Conservation (phyloP, 2,888 invertebrate genomes). For the Axea sp. region DNA sequence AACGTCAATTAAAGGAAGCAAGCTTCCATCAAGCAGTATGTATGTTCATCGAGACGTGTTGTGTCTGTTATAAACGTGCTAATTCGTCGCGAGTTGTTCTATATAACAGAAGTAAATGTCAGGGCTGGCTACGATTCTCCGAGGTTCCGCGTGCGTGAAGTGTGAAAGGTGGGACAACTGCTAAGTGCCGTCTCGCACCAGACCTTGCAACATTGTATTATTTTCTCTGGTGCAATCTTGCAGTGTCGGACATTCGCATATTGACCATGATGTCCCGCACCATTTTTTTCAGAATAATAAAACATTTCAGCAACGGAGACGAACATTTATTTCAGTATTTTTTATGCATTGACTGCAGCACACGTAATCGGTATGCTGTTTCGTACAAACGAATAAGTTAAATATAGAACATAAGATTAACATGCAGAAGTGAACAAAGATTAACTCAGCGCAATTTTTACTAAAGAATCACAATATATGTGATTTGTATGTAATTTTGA, state of each 20-base stretch:
- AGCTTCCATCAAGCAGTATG: conserved; percentile 45
- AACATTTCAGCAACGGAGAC: background rate
- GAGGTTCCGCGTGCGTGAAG: conserved; percentile 62
- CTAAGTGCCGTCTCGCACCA: conserved; percentile 31
- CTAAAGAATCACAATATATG: too few species aligned
- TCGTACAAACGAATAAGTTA: background rate
- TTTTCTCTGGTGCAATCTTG: conserved; percentile 28
- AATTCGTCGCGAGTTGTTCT: conserved; percentile 51
- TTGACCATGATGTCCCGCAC: conserved; percentile 15
- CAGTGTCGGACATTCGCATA: conserved; percentile 10
- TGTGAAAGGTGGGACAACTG: conserved; percentile 66
- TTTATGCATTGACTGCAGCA: background rate
- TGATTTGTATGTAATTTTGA: too few species aligned
- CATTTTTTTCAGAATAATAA: conserved; percentile 1
- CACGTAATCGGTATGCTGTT: conserved; percentile 2
- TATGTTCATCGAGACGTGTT: conserved; percentile 28
- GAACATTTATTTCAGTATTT: background rate
- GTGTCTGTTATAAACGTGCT: conserved; percentile 20
- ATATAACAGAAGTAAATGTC: conserved; percentile 65
- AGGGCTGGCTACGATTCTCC: conserved; percentile 57
- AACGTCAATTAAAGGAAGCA: conserved; percentile 63
- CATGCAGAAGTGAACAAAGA: background rate
- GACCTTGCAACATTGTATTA: conserved; percentile 66
- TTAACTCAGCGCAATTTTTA: too few species aligned
- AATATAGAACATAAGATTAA: background rate